Percentiles rank a stretch among this genome's conserved stretches.
Evolutionary conservation across 2,113 vertebrate genomes (phyloP).

Genomic region (Etia nguti): DNA sequence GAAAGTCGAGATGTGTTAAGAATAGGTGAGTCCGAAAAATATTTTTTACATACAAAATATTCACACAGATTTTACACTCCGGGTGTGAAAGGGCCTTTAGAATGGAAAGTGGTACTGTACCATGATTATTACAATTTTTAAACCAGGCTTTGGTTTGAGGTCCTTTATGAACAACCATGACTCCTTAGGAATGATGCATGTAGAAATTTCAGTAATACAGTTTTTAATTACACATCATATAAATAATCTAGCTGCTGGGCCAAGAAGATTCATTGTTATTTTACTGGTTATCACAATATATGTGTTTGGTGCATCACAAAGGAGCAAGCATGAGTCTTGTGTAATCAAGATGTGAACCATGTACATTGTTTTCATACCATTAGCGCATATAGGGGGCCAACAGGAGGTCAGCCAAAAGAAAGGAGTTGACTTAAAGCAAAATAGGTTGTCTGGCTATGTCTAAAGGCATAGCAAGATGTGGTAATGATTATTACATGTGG

Average conservation of each 20-base stretch:
- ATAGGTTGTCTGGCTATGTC: fast-evolving
- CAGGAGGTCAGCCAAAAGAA: background rate
- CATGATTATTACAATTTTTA: background rate
- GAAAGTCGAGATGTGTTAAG: background rate
- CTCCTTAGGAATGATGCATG: fast-evolving
- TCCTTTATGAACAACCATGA: background rate
- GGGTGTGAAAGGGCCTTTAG: background rate
- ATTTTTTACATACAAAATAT: background rate
- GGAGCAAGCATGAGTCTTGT: background rate
- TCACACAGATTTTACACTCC: background rate
- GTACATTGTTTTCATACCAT: background rate
- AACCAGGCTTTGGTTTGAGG: background rate
- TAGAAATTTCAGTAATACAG: background rate
- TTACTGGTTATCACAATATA: background rate
- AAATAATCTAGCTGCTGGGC: background rate
- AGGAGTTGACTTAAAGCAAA: background rate
- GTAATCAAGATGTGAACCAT: background rate
- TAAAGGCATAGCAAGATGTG: background rate
- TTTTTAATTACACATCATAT: background rate
- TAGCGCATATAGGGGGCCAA: background rate
- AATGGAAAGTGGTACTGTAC: background rate
- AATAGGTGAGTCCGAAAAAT: background rate
- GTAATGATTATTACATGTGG: background rate
- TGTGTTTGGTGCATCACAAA: background rate
- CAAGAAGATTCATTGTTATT: background rate